A percentile compares a stretch with the other conserved stretches of the same genome.
Conservation (phyloP, 2,113 vertebrate genomes). For the Calyptomena viridis region DNA sequence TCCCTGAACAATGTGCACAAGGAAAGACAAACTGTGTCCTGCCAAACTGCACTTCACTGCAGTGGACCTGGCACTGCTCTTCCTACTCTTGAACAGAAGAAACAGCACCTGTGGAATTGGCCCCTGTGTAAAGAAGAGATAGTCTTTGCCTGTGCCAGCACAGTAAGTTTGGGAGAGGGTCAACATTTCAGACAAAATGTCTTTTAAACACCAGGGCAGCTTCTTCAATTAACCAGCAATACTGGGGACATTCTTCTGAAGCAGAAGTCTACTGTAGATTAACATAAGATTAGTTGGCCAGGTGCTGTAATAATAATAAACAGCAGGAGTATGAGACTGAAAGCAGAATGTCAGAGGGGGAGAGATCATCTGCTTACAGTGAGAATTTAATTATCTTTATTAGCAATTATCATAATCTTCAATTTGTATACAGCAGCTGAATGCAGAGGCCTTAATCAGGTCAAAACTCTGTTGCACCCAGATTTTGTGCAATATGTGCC, state of each 20-base stretch:
- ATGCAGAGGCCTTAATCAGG: neutral
- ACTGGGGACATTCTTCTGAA: neutral
- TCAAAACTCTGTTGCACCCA: neutral
- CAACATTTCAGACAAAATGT: neutral
- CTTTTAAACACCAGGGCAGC: neutral
- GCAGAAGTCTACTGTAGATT: neutral
- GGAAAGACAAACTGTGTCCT: neutral
- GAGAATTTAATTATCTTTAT: neutral
- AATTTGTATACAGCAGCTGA: neutral
- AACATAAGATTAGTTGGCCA: neutral
- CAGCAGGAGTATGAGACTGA: neutral
- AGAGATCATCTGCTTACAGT: neutral
- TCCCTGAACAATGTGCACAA: neutral
- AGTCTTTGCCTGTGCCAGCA: neutral
- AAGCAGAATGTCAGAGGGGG: neutral
- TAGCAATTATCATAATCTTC: neutral
- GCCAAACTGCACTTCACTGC: neutral
- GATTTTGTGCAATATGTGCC: neutral
- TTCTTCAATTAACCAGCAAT: neutral
- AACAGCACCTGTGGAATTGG: neutral
- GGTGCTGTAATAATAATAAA: neutral
- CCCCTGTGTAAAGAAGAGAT: neutral
- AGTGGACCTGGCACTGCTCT: neutral
- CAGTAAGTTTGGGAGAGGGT: neutral
- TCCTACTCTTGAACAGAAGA: neutral